phyloP scores from a whole-genome alignment of 2,113 vertebrate species.

The Prunella fulvescens region DNA sequence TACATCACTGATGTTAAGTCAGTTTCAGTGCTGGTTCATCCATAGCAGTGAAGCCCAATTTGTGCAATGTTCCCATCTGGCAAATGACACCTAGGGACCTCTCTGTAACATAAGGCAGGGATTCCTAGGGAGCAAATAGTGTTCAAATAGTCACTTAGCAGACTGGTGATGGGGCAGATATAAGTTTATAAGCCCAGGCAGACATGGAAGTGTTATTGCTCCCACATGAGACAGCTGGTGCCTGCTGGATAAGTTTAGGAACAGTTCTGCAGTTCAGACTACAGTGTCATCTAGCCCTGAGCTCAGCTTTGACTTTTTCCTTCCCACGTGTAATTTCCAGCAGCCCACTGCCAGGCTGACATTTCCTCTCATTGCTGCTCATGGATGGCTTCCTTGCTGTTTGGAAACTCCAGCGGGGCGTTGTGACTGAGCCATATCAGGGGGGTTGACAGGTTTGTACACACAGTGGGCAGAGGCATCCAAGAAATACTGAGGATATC shows the following conservation, averaged over 20 bases:
- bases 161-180: neutral
- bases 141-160: neutral
- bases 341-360: neutral
- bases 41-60: neutral
- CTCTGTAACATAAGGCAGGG: neutral
- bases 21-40: neutral
- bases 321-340: neutral
- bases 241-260: neutral
- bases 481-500: neutral
- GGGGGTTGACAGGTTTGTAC: conserved; percentile 21
- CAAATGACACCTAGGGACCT: neutral
- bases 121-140: neutral
- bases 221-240: neutral
- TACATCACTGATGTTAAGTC: neutral
- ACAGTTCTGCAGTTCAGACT: neutral
- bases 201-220: neutral
- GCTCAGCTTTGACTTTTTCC: conserved; percentile 12
- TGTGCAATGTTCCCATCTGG: neutral
- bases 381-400: neutral
- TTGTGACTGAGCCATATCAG: neutral
- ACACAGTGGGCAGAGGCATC: neutral
- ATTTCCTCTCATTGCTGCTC: neutral
- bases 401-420: neutral
- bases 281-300: neutral
- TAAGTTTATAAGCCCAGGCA: neutral